Evolutionary conservation across 92 coral and sea anemone genomes (phyloP), one percentile per base, ranked within the genome.

Genomic region (Plumapathes pennacea): DNA sequence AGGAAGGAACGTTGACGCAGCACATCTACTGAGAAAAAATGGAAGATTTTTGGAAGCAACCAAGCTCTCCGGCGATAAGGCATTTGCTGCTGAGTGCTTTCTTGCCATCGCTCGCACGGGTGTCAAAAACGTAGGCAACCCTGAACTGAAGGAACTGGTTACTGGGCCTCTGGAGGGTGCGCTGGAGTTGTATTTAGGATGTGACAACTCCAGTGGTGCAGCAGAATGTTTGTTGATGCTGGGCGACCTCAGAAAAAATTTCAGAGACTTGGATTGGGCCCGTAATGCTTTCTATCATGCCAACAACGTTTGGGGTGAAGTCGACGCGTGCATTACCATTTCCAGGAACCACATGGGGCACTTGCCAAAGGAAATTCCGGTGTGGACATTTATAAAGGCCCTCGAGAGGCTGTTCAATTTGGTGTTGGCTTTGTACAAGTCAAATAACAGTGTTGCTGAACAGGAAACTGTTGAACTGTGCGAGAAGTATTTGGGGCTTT

Each of bases 31-130:
- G 50, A 69, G 69, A 53, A 71, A 80, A 21, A 83, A 81, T 25
- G 97, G 97, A 12, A 57, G 80, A 30, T 90, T 90, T 59, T 62
- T 64, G 25, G 87, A 81, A 53, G 97, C 97, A 27, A 69, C 82
- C 32, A 71, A 63, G 38, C 69, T 60, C 56, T 71, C 78, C 10
- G 51, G 50, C 7, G 70, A 62, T 58, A 62, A 32, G 23, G 72
- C 67, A 25, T 73, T 90, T 48, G 81, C 71, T 27, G 97, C 86
- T 5, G 84, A 85, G 19, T 90, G 97, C 68, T 58, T 57, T 57
- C 63, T 90, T 23, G 62, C 76, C 22, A 78, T 66, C 0, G 90
- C 97, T 12, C 86, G 85, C 25, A 38, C 69, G 27, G 47, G 37
- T 26, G 46, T 27, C 4, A 27, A 26, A 27, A 41, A 51, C 27